Conservation (phyloP, 2,888 invertebrate species). For the Trachelus stipa region DNA sequence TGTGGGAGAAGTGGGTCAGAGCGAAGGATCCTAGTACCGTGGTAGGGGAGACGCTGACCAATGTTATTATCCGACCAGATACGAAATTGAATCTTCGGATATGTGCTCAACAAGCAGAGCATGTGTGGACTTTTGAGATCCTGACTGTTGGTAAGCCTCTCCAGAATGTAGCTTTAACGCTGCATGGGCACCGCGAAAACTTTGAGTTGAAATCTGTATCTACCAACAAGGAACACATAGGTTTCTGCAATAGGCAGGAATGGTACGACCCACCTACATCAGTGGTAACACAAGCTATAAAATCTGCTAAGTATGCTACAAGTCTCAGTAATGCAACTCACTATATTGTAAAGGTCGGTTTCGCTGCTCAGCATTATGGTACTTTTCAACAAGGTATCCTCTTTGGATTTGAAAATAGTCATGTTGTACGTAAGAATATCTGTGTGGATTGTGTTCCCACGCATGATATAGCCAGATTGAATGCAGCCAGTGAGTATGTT, state of each 20-base stretch:
- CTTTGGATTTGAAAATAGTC: constrained; percentile 76
- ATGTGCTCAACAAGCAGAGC: constrained; percentile 29
- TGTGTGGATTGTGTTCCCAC: constrained; percentile 83
- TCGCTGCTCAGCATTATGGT: constrained; percentile 68
- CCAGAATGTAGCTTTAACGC: constrained; percentile 44
- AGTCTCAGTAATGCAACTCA: constrained; percentile 22
- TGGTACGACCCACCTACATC: constrained; percentile 19
- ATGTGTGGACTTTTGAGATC: constrained; percentile 38
- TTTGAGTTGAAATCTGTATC: constrained; percentile 46
- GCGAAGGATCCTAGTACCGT: constrained; percentile 37
- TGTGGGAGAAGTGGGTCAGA: constrained; percentile 38
- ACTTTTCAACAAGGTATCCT: constrained; percentile 83
- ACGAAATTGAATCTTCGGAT: constrained; percentile 33
- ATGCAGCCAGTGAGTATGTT: constrained; percentile 74
- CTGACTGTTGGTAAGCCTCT: constrained; percentile 42
- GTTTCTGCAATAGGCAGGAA: constrained; percentile 16
- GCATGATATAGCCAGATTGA: constrained; percentile 74
- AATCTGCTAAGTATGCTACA: constrained; percentile 19
- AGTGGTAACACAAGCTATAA: constrained; percentile 15
- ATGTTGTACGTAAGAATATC: constrained; percentile 74
- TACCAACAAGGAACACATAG: constrained; percentile 45
- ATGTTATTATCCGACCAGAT: constrained; percentile 27
- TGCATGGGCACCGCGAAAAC: constrained; percentile 46
- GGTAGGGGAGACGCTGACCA: constrained; percentile 31
- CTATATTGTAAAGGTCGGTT: constrained; percentile 18